Evolutionary conservation across 2,888 invertebrate genomes (phyloP), one percentile per base, ranked within the genome.

Genomic region (Trachelus iudaicus): DNA sequence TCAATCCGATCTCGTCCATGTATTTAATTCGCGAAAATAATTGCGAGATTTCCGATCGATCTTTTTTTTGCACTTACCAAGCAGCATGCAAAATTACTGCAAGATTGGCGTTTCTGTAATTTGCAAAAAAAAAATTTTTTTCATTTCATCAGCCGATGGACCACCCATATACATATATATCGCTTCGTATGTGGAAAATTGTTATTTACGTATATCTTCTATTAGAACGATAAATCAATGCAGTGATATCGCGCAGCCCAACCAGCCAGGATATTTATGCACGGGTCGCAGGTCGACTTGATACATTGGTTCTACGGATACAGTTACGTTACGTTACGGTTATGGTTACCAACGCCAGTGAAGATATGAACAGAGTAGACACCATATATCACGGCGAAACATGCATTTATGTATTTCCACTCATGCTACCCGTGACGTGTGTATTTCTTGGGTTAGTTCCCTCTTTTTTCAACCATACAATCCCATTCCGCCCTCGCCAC

Each of bases 231-330:
- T 71, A 71, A 71, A 71, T 71, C 71, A 71, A 33, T 34, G 71
- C 71, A 23, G 78, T 75, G 77, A 76, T 73, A 73, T 69, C 73
- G 80, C 76, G 75, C 78, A 78, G 77, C 73, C 77, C 79, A 79
- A 76, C 35, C 81, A 73, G 71, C 75, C 80, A 79, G 81, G 81
- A 56, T 56, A 83, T 83, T 83, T 83, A 83, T 83, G 81, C 77
- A 79, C 79, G 78, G 73, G 69, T 75, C 81, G 75, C 30, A 76
- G 73, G 75, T 68, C 73, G 76, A 34, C 40, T 12, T 71, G 71
- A 71, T 71, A 31, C 71, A 71, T 71, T 4, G 31, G 31, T 71
- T 34, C 31, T n/a, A 34, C 33, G 71, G 71, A 31, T 71, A 71
- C 31, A 33, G 71, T 71, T 31, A 34, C 23, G 56, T 56, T 56